Evolutionary conservation across 23 tunicate species (phyloP).

Genomic region (Styela plicata): DNA sequence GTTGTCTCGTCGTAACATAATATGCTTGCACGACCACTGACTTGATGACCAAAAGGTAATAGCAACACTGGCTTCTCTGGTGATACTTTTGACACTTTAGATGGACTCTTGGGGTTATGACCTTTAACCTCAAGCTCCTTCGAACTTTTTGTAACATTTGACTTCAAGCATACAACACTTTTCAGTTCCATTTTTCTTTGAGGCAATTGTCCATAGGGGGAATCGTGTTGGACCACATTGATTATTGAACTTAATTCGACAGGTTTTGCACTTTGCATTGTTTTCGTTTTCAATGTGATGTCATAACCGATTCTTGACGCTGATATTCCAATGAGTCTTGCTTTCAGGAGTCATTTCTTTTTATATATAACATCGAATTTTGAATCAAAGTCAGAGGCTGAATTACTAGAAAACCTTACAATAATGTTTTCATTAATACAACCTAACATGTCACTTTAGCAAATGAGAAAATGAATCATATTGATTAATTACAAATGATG

Average conservation of each 20-base stretch:
- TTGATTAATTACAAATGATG: too few species aligned
- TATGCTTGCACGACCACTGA: conserved; percentile 78
- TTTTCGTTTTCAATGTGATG: too few species aligned
- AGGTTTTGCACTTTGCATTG: not conserved
- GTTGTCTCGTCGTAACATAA: conserved; percentile 57
- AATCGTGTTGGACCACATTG: conserved; percentile 22
- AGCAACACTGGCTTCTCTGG: conserved; percentile 39
- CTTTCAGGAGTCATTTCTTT: too few species aligned
- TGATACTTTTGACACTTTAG: not conserved
- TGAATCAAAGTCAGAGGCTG: too few species aligned
- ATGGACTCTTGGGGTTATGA: not conserved
- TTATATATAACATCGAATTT: too few species aligned
- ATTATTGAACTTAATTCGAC: conserved; percentile 25
- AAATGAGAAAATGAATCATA: too few species aligned
- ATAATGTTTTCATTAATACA: too few species aligned
- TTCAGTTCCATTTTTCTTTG: conserved; percentile 6
- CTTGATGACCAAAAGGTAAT: conserved; percentile 67
- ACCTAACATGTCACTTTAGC: too few species aligned
- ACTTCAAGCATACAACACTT: conserved; percentile 6
- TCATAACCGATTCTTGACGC: too few species aligned
- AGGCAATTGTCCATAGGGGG: not conserved
- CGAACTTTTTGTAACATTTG: not conserved
- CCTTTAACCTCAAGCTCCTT: not conserved
- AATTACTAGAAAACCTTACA: too few species aligned
- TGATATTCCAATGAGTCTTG: too few species aligned